phyloP scores from a whole-genome alignment of 2,888 invertebrate species.

The Leistus spinibarbis region DNA sequence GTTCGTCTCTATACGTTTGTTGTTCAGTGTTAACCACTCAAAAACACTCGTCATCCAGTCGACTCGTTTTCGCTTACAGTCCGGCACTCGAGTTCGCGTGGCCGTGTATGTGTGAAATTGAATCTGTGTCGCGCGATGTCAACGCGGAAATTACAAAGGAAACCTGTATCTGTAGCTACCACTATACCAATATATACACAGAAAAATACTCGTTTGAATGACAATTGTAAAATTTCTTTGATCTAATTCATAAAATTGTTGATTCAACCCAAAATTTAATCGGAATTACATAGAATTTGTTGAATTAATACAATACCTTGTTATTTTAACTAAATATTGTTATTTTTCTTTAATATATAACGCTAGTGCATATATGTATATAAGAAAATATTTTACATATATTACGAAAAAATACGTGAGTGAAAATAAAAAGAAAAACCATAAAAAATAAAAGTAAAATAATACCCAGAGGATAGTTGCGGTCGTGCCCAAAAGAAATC shows the following conservation, averaged over 20 bases:
- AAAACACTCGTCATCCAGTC: constrained; percentile 27
- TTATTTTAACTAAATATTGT: no score
- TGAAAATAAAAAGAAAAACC: background rate
- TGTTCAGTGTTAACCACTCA: constrained; percentile 14
- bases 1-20: background rate
- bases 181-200: no score
- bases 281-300: no score
- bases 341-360: no score
- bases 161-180: background rate
- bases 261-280: no score
- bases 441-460: background rate
- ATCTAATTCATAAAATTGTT: no score
- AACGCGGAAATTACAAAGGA: background rate
- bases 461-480: background rate
- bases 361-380: no score
- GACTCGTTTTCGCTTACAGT: background rate
- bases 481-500: constrained; percentile 19
- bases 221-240: no score
- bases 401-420: background rate
- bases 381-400: background rate
- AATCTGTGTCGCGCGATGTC: constrained; percentile 15
- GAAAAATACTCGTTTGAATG: no score
- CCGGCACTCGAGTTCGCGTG: background rate
- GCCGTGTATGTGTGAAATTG: constrained; percentile 29
- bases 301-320: no score